A percentile compares a stretch with the other conserved stretches of the same genome.
Evolutionary conservation across 2,888 invertebrate genomes (phyloP).

Genomic region (Chaetoderma sp.): DNA sequence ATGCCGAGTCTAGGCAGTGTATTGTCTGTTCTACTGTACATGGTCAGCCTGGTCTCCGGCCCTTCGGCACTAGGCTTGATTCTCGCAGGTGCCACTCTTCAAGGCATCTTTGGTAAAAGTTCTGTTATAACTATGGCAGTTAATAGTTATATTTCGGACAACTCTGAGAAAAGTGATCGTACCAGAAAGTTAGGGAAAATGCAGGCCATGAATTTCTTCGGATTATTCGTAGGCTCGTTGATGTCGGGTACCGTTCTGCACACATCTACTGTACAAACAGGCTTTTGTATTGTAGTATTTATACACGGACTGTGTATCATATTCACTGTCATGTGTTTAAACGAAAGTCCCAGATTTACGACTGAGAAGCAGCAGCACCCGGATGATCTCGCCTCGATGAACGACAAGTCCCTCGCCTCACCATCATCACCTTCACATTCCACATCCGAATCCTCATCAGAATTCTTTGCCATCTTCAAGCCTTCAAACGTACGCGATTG

Average conservation of each 20-base stretch:
- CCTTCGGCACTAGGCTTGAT: conserved; percentile 50
- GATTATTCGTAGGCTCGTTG: conserved; percentile 63
- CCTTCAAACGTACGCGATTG: conserved; percentile 51
- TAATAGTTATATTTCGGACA: conserved; percentile 66
- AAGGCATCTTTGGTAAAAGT: conserved; percentile 67
- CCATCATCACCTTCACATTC: too few species aligned
- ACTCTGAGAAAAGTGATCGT: conserved; percentile 54
- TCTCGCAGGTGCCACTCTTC: conserved; percentile 56
- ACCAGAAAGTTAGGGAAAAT: conserved; percentile 62
- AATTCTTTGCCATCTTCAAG: conserved; percentile 31
- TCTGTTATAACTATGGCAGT: conserved; percentile 69
- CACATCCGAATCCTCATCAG: background rate
- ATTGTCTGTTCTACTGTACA: conserved; percentile 60
- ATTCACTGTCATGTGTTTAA: conserved; percentile 49
- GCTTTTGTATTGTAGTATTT: conserved; percentile 54
- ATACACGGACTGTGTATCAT: conserved; percentile 56
- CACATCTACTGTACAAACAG: conserved; percentile 44
- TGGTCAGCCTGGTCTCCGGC: conserved; percentile 45
- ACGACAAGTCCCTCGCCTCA: conserved; percentile 16
- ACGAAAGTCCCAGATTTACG: conserved; percentile 45
- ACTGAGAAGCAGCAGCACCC: conserved; percentile 22
- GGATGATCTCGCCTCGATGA: background rate
- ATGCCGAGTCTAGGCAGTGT: conserved; percentile 64
- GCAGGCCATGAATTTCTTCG: conserved; percentile 67
- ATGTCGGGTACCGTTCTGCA: conserved; percentile 58